Percentiles rank a stretch among this genome's conserved stretches.
Evolutionary conservation across 2,888 invertebrate species (phyloP).

Genomic region (Globia sparganii): DNA sequence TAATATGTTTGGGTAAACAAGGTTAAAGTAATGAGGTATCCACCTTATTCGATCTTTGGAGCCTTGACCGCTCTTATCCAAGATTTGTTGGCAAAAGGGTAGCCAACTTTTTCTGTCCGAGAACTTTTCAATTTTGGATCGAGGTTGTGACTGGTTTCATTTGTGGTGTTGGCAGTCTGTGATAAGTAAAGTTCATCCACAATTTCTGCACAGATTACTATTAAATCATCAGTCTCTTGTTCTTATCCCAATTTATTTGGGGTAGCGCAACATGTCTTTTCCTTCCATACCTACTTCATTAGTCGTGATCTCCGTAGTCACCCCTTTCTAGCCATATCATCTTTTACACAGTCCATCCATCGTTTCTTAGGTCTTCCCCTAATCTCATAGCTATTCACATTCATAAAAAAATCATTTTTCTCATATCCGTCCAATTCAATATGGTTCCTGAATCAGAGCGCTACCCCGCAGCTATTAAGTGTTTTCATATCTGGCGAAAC

Average conservation of each 20-base stretch:
- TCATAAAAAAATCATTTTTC: neutral
- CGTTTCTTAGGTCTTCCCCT: neutral
- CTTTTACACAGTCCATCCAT: neutral
- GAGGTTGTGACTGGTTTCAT: slow-evolving; percentile 30
- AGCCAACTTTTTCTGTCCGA: slow-evolving; percentile 15
- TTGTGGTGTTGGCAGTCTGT: neutral
- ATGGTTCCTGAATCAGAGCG: too few species aligned
- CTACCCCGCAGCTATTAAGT: too few species aligned
- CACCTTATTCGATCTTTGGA: neutral
- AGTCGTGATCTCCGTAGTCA: neutral
- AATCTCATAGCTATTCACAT: neutral
- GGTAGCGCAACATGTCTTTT: neutral
- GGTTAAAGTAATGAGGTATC: neutral
- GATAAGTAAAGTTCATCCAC: neutral
- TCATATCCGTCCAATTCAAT: too few species aligned
- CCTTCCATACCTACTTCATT: neutral
- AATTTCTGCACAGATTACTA: neutral
- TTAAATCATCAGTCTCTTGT: neutral
- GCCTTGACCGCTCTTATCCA: slow-evolving; percentile 24
- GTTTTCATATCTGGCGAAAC: neutral
- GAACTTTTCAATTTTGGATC: slow-evolving; percentile 35
- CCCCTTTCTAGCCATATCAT: neutral
- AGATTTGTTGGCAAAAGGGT: slow-evolving; percentile 18
- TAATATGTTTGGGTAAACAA: slow-evolving; percentile 10
- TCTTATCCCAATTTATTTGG: neutral